Percentiles rank a stretch among this genome's conserved stretches.
Evolutionary conservation across 2,888 invertebrate genomes (phyloP).

Genomic region (Rhagium mordax): DNA sequence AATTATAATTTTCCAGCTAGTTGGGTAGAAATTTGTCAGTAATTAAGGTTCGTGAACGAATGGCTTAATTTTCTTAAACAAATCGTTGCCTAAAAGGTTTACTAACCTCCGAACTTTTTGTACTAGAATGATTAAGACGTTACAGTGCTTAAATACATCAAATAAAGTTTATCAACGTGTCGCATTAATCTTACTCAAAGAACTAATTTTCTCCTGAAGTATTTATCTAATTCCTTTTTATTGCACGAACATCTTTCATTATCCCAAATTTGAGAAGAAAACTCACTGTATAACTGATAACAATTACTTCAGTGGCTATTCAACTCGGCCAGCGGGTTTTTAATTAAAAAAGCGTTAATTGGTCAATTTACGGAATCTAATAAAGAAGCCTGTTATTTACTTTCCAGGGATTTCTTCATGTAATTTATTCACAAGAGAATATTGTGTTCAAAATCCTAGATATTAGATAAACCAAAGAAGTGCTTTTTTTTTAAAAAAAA

Average conservation of each 20-base stretch:
- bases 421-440: too few relatives aligned
- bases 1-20: background rate
- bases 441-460: too few relatives aligned
- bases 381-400: too few relatives aligned
- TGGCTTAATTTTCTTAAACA: slow-evolving; percentile 8
- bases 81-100: slow-evolving; percentile 3
- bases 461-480: too few relatives aligned
- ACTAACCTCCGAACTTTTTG: background rate
- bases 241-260: background rate
- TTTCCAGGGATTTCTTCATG: too few relatives aligned
- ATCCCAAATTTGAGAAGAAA: background rate
- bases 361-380: too few relatives aligned
- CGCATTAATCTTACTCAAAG: background rate
- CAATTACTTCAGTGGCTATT: background rate
- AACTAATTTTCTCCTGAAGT: background rate
- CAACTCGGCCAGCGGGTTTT: too few relatives aligned
- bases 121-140: background rate
- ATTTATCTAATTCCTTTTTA: background rate
- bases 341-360: too few relatives aligned
- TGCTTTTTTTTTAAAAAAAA: too few relatives aligned
- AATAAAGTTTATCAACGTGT: background rate
- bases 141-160: background rate
- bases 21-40: background rate
- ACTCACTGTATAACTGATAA: background rate
- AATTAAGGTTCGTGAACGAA: background rate